These are phyloP conservation scores for Pelecanoides urinatrix DNA, from an alignment of 2,113 vertebrate species.

Conservation along the genomic window DNA sequence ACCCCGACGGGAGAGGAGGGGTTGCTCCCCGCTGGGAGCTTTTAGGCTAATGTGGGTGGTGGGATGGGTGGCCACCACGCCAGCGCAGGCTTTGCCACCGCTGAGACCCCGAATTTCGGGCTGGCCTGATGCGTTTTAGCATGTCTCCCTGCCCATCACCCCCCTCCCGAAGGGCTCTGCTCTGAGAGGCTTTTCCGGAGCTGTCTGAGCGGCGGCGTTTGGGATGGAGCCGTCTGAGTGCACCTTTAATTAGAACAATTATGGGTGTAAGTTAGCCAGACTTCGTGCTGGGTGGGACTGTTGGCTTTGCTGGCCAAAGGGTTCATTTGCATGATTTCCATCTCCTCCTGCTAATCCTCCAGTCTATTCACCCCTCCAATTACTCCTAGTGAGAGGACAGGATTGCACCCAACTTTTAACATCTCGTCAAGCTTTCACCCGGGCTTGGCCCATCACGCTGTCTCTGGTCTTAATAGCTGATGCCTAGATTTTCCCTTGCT, in stretches of 20 bases:
- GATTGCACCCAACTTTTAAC: not conserved
- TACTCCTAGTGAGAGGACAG: not conserved
- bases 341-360: not conserved
- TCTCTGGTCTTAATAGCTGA: not conserved
- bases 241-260: not conserved
- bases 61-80: accelerated
- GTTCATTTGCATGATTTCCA: not conserved
- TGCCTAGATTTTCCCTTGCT: not conserved
- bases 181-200: not conserved
- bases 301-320: not conserved
- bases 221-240: not conserved
- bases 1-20: accelerated
- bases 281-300: not conserved
- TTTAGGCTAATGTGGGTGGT: not conserved
- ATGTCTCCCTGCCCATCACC: not conserved
- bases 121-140: not conserved
- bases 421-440: not conserved
- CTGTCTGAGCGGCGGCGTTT: not conserved
- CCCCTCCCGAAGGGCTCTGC: not conserved
- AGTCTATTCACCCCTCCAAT: not conserved
- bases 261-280: not conserved
- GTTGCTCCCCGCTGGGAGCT: not conserved
- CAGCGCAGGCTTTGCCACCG: accelerated
- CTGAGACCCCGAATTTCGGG: accelerated
- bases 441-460: not conserved